These are phyloP conservation scores for Labeo catla DNA, from an alignment of 2,113 vertebrate species.

Conservation along the genomic window DNA sequence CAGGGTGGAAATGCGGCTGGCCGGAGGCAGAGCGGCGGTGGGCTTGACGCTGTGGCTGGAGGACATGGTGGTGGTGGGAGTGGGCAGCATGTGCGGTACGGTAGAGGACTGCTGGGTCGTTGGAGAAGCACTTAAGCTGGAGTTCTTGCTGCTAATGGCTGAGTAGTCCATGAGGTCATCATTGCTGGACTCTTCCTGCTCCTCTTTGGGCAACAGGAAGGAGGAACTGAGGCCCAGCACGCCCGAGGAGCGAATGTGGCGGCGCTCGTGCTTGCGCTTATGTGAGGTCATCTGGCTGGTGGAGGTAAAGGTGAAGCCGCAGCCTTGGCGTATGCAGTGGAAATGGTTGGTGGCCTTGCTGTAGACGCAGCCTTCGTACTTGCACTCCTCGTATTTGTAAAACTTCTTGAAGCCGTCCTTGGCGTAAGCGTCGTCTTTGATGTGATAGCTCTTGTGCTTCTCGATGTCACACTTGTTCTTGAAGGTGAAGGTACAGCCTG, in stretches of 20 bases:
- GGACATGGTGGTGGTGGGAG: conserved; percentile 76
- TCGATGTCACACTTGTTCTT: conserved; percentile 99
- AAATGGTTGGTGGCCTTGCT: conserved; percentile 99
- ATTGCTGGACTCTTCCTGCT: conserved; percentile 95
- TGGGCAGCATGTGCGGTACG: conserved; percentile 79
- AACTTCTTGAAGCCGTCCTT: conserved; percentile 99
- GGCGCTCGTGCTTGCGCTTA: conserved; percentile 96
- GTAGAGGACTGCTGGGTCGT: conserved; percentile 92
- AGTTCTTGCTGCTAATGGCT: conserved; percentile 97
- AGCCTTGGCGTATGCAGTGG: conserved; percentile 97
- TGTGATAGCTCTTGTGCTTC: conserved; percentile 99
- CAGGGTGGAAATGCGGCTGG: conserved; percentile 86
- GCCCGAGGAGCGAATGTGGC: conserved; percentile 90
- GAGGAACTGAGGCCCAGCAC: conserved; percentile 86
- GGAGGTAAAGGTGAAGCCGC: conserved; percentile 99
- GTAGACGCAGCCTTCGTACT: conserved; percentile 98
- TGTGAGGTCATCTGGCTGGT: conserved; percentile 99
- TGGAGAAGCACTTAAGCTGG: conserved; percentile 97
- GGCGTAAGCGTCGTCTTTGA: conserved; percentile 98
- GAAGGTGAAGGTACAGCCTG: conserved; percentile 96
- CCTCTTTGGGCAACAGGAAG: conserved; percentile 89
- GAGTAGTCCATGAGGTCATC: conserved; percentile 98
- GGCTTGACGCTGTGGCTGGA: conserved; percentile 78
- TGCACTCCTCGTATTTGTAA: conserved; percentile 99
- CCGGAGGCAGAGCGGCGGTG: conserved; percentile 75